These are phyloP conservation scores for Metridium senile DNA, from an alignment of 92 coral and sea anemone genomes.

Conservation along the genomic window DNA sequence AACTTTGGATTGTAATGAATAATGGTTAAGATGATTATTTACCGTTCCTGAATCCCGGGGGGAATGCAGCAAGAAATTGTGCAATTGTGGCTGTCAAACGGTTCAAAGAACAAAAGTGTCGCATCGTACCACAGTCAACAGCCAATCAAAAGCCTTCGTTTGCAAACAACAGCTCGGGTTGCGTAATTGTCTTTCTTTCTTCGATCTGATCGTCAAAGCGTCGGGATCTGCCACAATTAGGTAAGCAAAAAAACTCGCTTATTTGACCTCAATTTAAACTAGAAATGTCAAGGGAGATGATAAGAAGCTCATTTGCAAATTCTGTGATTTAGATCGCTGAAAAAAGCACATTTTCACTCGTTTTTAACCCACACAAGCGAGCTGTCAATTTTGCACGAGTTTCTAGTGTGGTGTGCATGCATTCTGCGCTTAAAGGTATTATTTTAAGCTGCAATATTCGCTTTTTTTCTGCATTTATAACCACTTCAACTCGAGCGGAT, in stretches of 20 bases:
- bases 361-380: no score
- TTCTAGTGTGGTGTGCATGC: no score
- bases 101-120: constrained; percentile 11
- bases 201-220: not conserved
- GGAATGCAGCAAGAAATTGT: not conserved
- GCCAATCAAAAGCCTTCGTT: not conserved
- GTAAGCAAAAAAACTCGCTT: not conserved
- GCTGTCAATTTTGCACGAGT: no score
- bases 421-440: no score
- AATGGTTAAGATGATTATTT: not conserved
- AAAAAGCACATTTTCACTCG: not conserved
- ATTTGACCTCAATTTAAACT: not conserved
- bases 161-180: not conserved
- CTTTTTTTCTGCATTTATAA: no score
- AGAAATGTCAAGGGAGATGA: not conserved
- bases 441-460: no score
- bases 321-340: not conserved
- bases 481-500: not conserved
- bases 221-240: not conserved
- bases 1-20: not conserved
- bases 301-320: not conserved
- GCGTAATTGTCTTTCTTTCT: not conserved
- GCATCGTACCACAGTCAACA: not conserved
- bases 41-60: not conserved
- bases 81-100: not conserved